phyloP scores from a whole-genome alignment of 1,140 invertebrate species.

The Eriosoma lanigerum region DNA sequence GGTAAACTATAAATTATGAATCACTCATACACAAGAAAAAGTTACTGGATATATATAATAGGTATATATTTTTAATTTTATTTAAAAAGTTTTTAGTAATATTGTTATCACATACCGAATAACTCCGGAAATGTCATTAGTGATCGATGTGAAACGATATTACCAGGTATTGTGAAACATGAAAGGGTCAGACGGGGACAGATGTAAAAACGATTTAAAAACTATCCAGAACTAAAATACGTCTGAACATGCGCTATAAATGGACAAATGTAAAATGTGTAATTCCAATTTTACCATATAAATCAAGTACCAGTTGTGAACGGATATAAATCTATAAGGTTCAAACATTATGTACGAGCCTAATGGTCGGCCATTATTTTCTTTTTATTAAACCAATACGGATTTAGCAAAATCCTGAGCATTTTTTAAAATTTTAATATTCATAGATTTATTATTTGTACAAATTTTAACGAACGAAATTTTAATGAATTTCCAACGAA shows the following conservation, averaged over 20 bases:
- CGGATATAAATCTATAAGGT: constrained; percentile 26
- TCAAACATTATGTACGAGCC: neutral
- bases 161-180: neutral
- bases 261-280: constrained; percentile 41
- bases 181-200: neutral
- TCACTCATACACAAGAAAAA: neutral
- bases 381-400: constrained; percentile 12
- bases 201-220: constrained; percentile 42
- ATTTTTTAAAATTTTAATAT: neutral
- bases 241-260: constrained; percentile 20
- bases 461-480: too few species aligned
- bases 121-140: neutral
- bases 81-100: neutral
- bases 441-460: too few species aligned
- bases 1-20: neutral
- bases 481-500: too few species aligned
- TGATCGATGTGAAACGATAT: neutral
- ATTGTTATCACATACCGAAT: neutral
- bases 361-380: constrained; percentile 47
- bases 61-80: neutral
- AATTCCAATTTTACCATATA: constrained; percentile 33
- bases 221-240: constrained; percentile 24
- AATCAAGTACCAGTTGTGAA: constrained; percentile 39
- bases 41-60: neutral
- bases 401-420: constrained; percentile 20